phyloP scores from a whole-genome alignment of 2,888 invertebrate species.

The Cephus spinipes region DNA sequence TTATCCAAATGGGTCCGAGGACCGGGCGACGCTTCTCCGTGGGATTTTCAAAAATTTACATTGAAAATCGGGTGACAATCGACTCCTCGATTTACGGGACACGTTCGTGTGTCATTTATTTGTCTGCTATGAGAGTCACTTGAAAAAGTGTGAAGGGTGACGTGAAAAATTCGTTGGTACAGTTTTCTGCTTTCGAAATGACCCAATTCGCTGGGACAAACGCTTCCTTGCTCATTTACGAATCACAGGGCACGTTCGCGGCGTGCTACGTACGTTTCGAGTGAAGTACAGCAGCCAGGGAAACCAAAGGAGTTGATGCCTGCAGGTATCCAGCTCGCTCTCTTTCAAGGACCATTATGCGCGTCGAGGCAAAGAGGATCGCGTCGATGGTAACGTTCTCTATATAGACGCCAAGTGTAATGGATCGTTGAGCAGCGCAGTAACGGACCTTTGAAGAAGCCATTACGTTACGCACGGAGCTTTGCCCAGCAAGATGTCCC shows the following conservation, averaged over 20 bases:
- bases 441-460: background rate
- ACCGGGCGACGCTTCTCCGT: background rate
- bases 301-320: too few relatives aligned
- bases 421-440: background rate
- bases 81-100: background rate
- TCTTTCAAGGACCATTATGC: background rate
- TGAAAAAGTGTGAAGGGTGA: background rate
- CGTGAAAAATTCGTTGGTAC: background rate
- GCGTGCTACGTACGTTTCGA: background rate
- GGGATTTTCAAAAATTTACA: background rate
- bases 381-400: background rate
- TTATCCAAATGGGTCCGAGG: background rate
- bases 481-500: background rate
- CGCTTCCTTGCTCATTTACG: background rate
- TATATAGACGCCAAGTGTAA: background rate
- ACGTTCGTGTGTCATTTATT: background rate
- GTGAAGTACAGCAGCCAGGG: background rate
- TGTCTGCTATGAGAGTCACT: background rate
- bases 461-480: background rate
- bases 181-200: background rate
- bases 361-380: too few relatives aligned
- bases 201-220: background rate
- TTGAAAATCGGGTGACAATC: background rate
- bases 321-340: background rate
- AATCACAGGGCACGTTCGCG: background rate